Evolutionary conservation across 2,797 vertebrate species (phyloP).

Genomic region (Yasuhikotakia modesta): DNA sequence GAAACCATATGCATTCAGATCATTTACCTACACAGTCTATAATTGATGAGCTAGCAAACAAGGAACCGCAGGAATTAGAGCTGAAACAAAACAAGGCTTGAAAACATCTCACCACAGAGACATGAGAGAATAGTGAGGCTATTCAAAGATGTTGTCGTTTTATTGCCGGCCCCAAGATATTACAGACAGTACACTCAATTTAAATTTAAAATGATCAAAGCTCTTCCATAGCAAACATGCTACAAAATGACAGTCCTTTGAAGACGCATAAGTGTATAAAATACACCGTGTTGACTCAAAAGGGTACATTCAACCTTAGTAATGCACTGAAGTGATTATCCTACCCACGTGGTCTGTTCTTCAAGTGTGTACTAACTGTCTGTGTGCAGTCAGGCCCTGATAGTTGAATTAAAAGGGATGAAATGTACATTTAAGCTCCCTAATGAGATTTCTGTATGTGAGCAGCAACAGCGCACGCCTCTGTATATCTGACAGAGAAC

Average conservation of each 20-base stretch:
- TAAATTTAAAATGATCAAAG: background rate
- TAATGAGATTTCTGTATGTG: conserved; percentile 51
- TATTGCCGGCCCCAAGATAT: background rate
- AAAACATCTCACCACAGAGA: conserved; percentile 16
- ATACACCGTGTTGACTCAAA: conserved; percentile 7
- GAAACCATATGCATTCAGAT: background rate
- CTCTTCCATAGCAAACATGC: no score
- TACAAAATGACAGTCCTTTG: no score
- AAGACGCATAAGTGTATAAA: conserved; percentile 7
- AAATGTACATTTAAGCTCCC: conserved; percentile 37
- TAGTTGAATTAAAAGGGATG: conserved; percentile 42
- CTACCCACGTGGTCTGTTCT: background rate
- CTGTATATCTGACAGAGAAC: background rate
- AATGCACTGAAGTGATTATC: no score
- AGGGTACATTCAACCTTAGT: no score
- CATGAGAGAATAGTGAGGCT: background rate
- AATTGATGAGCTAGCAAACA: conserved; percentile 9
- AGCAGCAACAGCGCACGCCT: conserved; percentile 21
- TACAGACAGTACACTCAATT: conserved; percentile 1
- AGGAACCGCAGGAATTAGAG: conserved; percentile 16
- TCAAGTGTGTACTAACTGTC: background rate
- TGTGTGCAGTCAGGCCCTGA: conserved; percentile 14
- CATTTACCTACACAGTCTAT: background rate
- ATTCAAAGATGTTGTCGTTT: conserved; percentile 16
- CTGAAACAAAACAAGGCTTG: conserved; percentile 20